phyloP scores from a whole-genome alignment of 2,888 invertebrate genomes.

The Trisateles emortualis region DNA sequence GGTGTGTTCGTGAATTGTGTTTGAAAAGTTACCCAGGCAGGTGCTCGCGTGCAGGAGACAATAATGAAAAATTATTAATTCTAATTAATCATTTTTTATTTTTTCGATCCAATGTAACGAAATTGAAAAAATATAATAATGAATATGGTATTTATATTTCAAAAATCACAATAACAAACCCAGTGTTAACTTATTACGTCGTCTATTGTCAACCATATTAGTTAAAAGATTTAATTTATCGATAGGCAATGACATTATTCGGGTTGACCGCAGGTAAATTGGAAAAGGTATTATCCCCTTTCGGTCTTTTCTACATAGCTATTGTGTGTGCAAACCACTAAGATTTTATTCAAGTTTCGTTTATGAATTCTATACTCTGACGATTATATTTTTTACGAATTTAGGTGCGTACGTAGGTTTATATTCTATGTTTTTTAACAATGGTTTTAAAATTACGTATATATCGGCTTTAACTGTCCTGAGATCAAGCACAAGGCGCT shows the following conservation, averaged over 20 bases:
- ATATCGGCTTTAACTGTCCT: too few species aligned
- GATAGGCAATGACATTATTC: constrained; percentile 51
- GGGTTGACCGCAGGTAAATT: constrained; percentile 48
- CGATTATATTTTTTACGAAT: neutral
- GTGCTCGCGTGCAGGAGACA: too few species aligned
- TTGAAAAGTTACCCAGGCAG: too few species aligned
- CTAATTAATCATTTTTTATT: too few species aligned
- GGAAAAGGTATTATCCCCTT: constrained; percentile 43
- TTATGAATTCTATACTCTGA: neutral
- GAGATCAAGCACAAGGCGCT: too few species aligned
- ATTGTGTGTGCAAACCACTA: constrained; percentile 20
- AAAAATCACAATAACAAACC: neutral
- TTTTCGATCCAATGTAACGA: too few species aligned
- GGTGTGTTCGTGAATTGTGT: too few species aligned
- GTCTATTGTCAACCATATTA: constrained; percentile 46
- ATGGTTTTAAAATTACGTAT: too few species aligned
- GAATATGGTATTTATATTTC: neutral
- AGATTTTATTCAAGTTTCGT: constrained; percentile 1
- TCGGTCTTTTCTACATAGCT: constrained; percentile 13
- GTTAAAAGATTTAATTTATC: constrained; percentile 63
- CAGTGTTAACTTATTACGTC: constrained; percentile 7
- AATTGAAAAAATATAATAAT: neutral
- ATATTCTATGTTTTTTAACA: too few species aligned
- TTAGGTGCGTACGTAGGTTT: neutral
- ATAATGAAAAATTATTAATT: too few species aligned